A percentile compares a stretch with the other conserved stretches of the same genome.
phyloP scores from a whole-genome alignment of 2,113 vertebrate genomes.

The Cairina moschata region DNA sequence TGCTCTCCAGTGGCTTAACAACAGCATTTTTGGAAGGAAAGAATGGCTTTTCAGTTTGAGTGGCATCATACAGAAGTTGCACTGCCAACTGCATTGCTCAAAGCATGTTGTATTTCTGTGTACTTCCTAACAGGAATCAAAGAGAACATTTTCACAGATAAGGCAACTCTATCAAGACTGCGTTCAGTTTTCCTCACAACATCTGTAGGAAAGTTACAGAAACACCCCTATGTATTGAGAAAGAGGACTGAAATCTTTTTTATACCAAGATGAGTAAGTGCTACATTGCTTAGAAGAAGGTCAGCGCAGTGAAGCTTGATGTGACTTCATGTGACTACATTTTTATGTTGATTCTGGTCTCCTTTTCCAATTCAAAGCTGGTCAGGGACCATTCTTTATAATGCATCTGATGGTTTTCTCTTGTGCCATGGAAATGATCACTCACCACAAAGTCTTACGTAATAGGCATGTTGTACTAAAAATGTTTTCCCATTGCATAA shows the following conservation, averaged over 20 bases:
- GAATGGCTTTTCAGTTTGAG: background rate
- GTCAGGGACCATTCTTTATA: background rate
- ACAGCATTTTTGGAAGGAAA: background rate
- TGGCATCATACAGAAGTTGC: background rate
- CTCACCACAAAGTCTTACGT: background rate
- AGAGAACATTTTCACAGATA: background rate
- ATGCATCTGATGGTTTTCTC: background rate
- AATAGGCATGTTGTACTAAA: background rate
- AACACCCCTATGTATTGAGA: background rate
- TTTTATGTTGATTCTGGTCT: background rate
- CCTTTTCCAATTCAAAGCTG: background rate
- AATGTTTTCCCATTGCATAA: background rate
- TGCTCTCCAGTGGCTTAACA: background rate
- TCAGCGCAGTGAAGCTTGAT: background rate
- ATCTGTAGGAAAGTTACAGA: background rate
- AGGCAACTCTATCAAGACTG: background rate
- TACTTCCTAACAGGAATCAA: background rate
- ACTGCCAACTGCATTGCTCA: background rate
- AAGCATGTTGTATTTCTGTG: background rate
- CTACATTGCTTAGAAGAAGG: background rate
- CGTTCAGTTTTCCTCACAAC: background rate
- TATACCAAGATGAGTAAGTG: background rate
- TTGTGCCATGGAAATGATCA: background rate
- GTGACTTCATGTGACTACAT: background rate
- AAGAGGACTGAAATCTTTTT: background rate